Conservation (phyloP, 2,113 vertebrate genomes). For the Rhineura floridana region DNA sequence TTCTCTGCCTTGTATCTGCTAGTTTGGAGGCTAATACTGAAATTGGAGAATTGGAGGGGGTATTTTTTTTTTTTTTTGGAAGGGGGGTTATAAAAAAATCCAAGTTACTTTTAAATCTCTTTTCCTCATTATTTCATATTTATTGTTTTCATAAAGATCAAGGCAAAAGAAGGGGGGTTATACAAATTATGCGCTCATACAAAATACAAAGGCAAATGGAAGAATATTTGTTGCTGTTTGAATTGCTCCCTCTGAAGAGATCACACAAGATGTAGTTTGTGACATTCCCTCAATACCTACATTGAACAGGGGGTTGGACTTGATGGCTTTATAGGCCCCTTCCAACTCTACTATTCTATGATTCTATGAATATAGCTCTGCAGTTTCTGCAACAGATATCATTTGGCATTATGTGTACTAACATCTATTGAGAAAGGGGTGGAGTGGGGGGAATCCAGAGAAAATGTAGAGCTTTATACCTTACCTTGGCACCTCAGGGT, state of each 20-base stretch:
- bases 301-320: no score
- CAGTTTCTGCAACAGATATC: background rate
- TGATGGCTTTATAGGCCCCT: no score
- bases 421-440: slow-evolving; percentile 7
- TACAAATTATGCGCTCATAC: no score
- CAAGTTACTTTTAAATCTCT: no score
- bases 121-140: no score
- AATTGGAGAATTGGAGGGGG: background rate
- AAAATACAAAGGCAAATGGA: no score
- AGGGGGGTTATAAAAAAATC: no score
- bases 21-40: background rate
- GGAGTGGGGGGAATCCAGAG: background rate
- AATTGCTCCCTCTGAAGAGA: background rate
- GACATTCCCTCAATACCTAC: no score
- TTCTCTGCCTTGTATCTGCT: background rate
- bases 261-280: background rate
- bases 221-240: background rate
- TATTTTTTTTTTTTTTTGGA: no score
- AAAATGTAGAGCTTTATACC: background rate
- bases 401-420: background rate
- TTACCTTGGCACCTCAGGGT: background rate
- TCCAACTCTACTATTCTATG: no score
- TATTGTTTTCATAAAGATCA: no score
- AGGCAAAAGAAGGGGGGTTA: no score
- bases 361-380: background rate